Evolutionary conservation across 2,888 invertebrate species (phyloP), one percentile per base, ranked within the genome.

Genomic region (Leptopilina myrica): DNA sequence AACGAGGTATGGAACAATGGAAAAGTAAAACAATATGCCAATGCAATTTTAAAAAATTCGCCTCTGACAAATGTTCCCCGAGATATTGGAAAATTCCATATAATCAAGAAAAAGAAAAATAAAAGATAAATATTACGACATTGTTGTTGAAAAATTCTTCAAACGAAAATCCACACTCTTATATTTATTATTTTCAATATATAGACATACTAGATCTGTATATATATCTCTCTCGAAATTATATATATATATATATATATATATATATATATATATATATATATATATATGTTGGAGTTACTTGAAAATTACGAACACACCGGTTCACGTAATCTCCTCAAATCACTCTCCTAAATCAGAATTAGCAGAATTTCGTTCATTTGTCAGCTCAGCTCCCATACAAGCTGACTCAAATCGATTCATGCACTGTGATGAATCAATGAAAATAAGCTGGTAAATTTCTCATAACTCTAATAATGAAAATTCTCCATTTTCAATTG

Each of bases 281-380:
- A 59, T 7, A 5, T 5, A 59, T n/a, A 59, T 59, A 1, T 7
- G 15, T 59, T 59, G 59, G 15, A 59, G 59, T 59, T n/a, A 59
- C n/a, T 59, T 11, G 59, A 12, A 15, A 59, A 59, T 59, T 59
- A 59, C 59, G 15, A 15, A 59, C 59, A 59, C 59, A 59, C n/a
- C n/a, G 59, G 14, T 59, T 7, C 59, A 59, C 59, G n/a, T 59
- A 59, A 59, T 59, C 59, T n/a, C 59, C 12, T 59, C 14, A 8
- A 59, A 59, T 59, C 59, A 59, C 59, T 59, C 59, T 59, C 59
- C 59, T 59, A 59, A 59, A 59, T 59, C 59, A 59, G 59, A 59
- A 59, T 59, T 59, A 59, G 59, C 15, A 15, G n/a, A 59, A 59
- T 59, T 59, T 59, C n/a, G 59, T 59, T 59, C 59, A 59, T 59